Base-by-base conservation (phyloP, 2,888 invertebrate genomes). In the Dastarcus helophoroides region DNA sequence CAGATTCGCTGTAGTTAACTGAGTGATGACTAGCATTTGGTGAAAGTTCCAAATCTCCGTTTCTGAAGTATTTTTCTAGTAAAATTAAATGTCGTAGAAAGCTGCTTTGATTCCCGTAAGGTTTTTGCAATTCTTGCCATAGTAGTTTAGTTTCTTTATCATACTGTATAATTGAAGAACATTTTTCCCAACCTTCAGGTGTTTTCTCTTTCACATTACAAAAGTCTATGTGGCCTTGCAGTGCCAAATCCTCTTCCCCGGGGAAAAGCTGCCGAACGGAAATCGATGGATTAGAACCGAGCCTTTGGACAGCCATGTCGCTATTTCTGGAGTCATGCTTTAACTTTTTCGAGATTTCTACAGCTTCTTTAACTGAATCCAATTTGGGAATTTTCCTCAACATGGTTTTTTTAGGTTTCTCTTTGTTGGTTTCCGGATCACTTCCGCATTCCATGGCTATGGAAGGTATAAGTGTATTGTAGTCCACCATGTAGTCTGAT, bases 41-140 rank as follows among this genome's bases (percentile, higher is more conserved):
- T 0, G 83, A 73, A 8, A 86, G 52, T 0, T 82, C 68, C 26
- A 88, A 58, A 50, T 86, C 84, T 0, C 86, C 86, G 39, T 76
- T 78, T 32, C 86, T 68, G 41, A 80, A 85, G 57, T 85, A 85
- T 52, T 86, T 86, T 43, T 88, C 88, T 39, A 88, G 53, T 4
- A 86, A 61, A 29, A 86, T 77, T 19, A 88, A 61, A 58, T 88
- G 88, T 4, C 85, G 67, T 2, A 88, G 60, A 51, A 88, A 88
- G 41, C 85, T 85, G 23, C 85, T 84, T 48, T 84, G 84, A 55
- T 84, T 86, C 3, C 86, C 88, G 45, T 88, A 88, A 0, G 88
- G 88, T 51, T 83, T 75, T 50, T 86, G 84, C 21, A 88, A 55
- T 43, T 83, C 81, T 38, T 79, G 77, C 83, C 85, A 88, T 2